Percentiles rank a stretch among this genome's conserved stretches.
Evolutionary conservation across 2,113 vertebrate genomes (phyloP).

Genomic region (Salvelinus fontinalis): DNA sequence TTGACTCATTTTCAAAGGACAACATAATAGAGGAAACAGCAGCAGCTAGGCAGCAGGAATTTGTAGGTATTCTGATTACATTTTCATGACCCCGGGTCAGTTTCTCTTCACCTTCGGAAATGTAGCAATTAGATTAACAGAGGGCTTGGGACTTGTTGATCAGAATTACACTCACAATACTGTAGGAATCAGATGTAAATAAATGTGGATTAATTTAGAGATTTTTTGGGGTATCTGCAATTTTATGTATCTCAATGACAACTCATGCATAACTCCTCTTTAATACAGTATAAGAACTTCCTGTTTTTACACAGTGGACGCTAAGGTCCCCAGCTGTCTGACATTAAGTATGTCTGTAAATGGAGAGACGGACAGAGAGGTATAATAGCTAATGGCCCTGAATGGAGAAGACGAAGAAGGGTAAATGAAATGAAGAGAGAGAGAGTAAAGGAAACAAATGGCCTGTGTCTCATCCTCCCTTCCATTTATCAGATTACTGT

Average conservation of each 20-base stretch:
- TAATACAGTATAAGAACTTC: not conserved
- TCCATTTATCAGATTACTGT: constrained; percentile 35
- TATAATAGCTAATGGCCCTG: not conserved
- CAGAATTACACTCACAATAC: not conserved
- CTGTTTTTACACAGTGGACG: not conserved
- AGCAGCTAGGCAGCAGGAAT: too few species aligned
- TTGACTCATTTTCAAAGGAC: constrained; percentile 14
- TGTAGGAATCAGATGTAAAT: not conserved
- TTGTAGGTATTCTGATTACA: constrained; percentile 31
- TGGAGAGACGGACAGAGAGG: not conserved
- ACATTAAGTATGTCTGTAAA: not conserved
- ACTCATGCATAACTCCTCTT: not conserved
- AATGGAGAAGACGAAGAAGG: not conserved
- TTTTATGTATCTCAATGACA: not conserved
- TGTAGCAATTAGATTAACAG: not conserved
- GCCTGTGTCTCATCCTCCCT: constrained; percentile 5
- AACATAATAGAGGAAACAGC: not conserved
- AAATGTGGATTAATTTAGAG: too few species aligned
- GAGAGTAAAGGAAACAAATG: constrained; percentile 16
- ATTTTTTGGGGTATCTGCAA: too few species aligned
- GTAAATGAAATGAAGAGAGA: constrained; percentile 10
- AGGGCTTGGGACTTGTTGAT: not conserved
- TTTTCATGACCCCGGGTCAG: constrained; percentile 33
- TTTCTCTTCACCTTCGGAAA: constrained; percentile 25
- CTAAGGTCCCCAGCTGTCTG: not conserved